Evolutionary conservation across 2,113 vertebrate genomes (phyloP).

Genomic region (Corydoras sp.): DNA sequence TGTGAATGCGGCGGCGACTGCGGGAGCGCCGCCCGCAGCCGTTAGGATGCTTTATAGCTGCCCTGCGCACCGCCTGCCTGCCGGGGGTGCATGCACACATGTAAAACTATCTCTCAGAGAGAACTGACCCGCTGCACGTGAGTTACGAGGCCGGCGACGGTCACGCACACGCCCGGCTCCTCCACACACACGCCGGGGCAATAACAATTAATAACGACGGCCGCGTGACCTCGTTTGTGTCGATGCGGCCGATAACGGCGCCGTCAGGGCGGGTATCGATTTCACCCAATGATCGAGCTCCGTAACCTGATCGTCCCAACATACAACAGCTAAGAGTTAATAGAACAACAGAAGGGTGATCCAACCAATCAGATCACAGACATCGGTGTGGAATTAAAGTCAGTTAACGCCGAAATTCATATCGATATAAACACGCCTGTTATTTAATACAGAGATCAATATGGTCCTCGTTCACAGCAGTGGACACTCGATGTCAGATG

Average conservation of each 20-base stretch:
- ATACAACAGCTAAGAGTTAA: too few relatives aligned
- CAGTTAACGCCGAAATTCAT: too few relatives aligned
- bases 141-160: slow-evolving; percentile 30
- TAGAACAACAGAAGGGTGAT: too few relatives aligned
- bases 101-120: slow-evolving; percentile 45
- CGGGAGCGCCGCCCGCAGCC: slow-evolving; percentile 39
- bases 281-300: neutral
- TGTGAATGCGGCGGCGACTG: slow-evolving; percentile 47
- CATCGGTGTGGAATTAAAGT: too few relatives aligned
- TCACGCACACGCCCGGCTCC: slow-evolving; percentile 29
- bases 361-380: too few relatives aligned
- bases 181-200: neutral
- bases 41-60: slow-evolving; percentile 44
- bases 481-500: too few relatives aligned
- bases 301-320: too few relatives aligned
- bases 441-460: too few relatives aligned
- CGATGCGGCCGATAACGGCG: neutral
- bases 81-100: slow-evolving; percentile 27
- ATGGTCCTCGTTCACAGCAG: too few relatives aligned
- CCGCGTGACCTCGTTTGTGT: neutral
- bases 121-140: slow-evolving; percentile 37
- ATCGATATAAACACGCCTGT: too few relatives aligned
- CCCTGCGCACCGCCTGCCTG: slow-evolving; percentile 24
- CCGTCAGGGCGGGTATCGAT: neutral
- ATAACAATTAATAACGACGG: slow-evolving; percentile 1